Base-by-base conservation (phyloP, 2,113 vertebrate genomes). In the Puma concolor region DNA sequence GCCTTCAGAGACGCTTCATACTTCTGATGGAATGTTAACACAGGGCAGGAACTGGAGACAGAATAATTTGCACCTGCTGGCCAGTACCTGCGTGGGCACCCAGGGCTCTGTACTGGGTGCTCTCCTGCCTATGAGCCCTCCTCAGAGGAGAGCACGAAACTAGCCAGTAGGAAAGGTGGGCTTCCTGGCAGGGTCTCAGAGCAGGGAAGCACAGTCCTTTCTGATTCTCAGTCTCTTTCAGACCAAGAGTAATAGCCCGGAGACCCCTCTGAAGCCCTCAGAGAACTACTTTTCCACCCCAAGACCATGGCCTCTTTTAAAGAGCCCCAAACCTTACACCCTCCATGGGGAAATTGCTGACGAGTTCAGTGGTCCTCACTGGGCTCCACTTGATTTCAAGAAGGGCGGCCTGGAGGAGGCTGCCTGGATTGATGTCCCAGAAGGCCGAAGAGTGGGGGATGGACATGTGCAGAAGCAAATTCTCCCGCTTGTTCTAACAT, bases 31-130 rank as follows among this genome's bases (percentile, higher is more conserved):
- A 63, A 38, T 16, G 38, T 7, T 63, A 31, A 77, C 10, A 2
- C 33, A 5, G 71, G 77, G 48, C 77, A 66, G 74, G 63, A 38
- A 44, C 11, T 54, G 25, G 27, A 60, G 54, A 67, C 16, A 10
- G 76, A 31, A 2, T 4, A 27, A 38, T 16, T 2, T 0, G n/a
- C 15, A 38, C 2, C 5, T 21, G 31, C 87, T 5, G 7, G 50
- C 6, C 17, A 17, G 66, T 3, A 2, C 31, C 89, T 57, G 66
- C 44, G 6, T 0, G 21, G 89, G 44, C 0, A 4, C 41, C 41
- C 16, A 2, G 14, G 41, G 52, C 77, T n/a, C 64, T 44, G 25
- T 17, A 17, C n/a, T 21, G 23, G 60, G 60, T 13, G 4, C 13
- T 4, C 52, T 52, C 69, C 25, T 77, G 52, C 79, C 74, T 44